Evolutionary conservation across 1,140 invertebrate species (phyloP).

Genomic region (Platyura marginata): DNA sequence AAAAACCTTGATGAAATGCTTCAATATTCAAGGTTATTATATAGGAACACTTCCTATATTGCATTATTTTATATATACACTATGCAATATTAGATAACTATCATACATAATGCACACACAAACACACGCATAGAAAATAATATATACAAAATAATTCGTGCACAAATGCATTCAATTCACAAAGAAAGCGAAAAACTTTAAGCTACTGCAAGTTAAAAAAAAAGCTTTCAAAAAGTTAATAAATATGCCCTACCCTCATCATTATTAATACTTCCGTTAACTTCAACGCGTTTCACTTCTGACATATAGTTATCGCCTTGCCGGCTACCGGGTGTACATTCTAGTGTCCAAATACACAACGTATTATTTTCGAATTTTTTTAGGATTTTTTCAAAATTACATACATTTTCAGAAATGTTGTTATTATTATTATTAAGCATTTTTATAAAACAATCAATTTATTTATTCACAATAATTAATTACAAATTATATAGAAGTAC

Average conservation of each 20-base stretch:
- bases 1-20: no score
- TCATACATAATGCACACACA: no score
- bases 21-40: no score
- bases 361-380: not conserved
- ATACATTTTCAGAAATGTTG: not conserved
- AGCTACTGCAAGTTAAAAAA: not conserved
- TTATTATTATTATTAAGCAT: not conserved
- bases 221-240: no score
- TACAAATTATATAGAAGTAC: no score
- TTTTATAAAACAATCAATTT: no score
- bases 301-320: slow-evolving; percentile 23
- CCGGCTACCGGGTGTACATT: not conserved
- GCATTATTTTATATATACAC: no score
- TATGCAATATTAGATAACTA: no score
- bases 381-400: not conserved
- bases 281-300: slow-evolving; percentile 21
- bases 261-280: slow-evolving; percentile 11
- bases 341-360: not conserved
- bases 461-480: no score
- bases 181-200: not conserved
- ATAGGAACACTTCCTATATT: no score
- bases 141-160: no score
- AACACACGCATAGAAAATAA: no score
- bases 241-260: not conserved
- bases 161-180: not conserved